These are phyloP conservation scores for Thymallus thymallus DNA, from an alignment of 2,113 vertebrate species.

Conservation along the genomic window DNA sequence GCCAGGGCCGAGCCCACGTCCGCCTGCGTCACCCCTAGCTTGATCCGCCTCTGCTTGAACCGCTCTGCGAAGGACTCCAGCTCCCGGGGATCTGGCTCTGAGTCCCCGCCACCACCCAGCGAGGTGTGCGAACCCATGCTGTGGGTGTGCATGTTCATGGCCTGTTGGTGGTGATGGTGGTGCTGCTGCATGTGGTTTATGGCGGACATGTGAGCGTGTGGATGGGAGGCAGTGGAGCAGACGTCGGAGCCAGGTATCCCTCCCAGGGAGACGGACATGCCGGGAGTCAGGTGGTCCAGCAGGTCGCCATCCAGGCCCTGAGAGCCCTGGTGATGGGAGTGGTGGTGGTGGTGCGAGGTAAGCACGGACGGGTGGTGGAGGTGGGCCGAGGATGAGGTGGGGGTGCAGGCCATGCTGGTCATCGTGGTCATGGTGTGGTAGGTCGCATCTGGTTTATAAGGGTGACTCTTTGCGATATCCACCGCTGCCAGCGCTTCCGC, in stretches of 20 bases:
- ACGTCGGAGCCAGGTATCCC: constrained; percentile 84
- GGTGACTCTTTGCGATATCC: constrained; percentile 88
- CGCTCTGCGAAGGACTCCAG: constrained; percentile 91
- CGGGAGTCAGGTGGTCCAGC: constrained; percentile 84
- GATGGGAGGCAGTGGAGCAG: constrained; percentile 82
- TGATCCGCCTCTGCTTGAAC: constrained; percentile 91
- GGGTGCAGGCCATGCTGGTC: constrained; percentile 89
- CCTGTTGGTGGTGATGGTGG: constrained; percentile 72
- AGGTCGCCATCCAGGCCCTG: constrained; percentile 87
- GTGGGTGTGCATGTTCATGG: constrained; percentile 86
- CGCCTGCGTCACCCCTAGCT: constrained; percentile 90
- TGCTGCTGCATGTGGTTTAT: constrained; percentile 83
- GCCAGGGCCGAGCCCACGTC: constrained; percentile 89
- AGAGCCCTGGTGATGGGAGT: constrained; percentile 77
- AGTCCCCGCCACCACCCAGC: constrained; percentile 70
- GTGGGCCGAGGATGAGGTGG: constrained; percentile 84
- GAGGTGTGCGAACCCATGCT: constrained; percentile 75
- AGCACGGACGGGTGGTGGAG: constrained; percentile 90
- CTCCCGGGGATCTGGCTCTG: constrained; percentile 88
- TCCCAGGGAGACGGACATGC: constrained; percentile 81
- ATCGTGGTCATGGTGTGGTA: constrained; percentile 96
- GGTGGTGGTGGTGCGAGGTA: constrained; percentile 76
- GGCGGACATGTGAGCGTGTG: constrained; percentile 85
- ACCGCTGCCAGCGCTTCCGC: constrained; percentile 91
- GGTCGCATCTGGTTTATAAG: constrained; percentile 92